These are phyloP conservation scores for Cistogaster globosa DNA, from an alignment of 2,888 invertebrate genomes.

Conservation along the genomic window DNA sequence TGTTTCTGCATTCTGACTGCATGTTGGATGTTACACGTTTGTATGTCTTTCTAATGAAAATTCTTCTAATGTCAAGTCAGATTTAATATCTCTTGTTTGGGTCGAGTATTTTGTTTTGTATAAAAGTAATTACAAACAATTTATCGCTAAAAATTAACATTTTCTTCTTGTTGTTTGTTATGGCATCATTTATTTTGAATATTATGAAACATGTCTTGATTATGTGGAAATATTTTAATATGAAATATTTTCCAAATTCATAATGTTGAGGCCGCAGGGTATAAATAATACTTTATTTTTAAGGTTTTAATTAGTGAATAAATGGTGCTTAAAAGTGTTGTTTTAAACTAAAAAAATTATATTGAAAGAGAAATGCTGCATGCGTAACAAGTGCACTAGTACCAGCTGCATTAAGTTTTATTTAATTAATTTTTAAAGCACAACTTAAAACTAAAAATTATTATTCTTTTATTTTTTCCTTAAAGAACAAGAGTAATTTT, in stretches of 20 bases:
- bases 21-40: constrained; percentile 43
- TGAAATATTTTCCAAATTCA: not conserved
- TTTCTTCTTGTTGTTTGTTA: constrained; percentile 30
- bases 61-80: constrained; percentile 69
- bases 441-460: no score
- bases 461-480: no score
- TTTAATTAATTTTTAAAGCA: no score
- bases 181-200: constrained; percentile 30
- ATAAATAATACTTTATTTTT: not conserved
- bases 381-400: no score
- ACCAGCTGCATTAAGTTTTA: no score
- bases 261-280: not conserved
- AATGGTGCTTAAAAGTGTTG: no score
- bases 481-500: no score
- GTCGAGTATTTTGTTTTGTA: constrained; percentile 47
- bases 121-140: constrained; percentile 71
- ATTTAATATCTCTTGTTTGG: constrained; percentile 62
- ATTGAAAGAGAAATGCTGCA: no score
- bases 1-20: constrained; percentile 30
- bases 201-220: constrained; percentile 53
- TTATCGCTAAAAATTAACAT: constrained; percentile 69
- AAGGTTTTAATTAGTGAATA: no score
- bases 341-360: no score
- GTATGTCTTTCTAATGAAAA: constrained; percentile 64
- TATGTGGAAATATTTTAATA: constrained; percentile 37